These are phyloP conservation scores for Etheostoma cragini DNA, from an alignment of 2,113 vertebrate species.

Conservation along the genomic window DNA sequence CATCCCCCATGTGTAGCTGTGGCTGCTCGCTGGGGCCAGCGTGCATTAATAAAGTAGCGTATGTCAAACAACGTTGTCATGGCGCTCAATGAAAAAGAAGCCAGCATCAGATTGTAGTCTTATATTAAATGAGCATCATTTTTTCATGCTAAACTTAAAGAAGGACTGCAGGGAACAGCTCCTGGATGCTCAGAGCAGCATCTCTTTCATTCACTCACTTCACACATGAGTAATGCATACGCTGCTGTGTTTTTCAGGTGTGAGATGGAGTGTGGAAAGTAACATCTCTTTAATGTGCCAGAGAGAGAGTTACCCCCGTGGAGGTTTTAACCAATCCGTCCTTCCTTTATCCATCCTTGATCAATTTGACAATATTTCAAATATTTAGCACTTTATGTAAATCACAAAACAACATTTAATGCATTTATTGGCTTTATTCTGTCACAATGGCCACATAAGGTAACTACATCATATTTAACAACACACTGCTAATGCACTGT, in stretches of 20 bases:
- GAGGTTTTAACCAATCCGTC: slow-evolving; percentile 13
- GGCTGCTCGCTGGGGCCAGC: slow-evolving; percentile 30
- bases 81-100: slow-evolving; percentile 27
- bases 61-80: slow-evolving; percentile 58
- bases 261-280: slow-evolving; percentile 60
- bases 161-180: slow-evolving; percentile 47
- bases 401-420: not conserved
- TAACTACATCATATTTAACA: not conserved
- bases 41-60: slow-evolving; percentile 54
- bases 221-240: slow-evolving; percentile 67
- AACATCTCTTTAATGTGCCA: slow-evolving; percentile 52
- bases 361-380: slow-evolving; percentile 19
- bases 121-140: slow-evolving; percentile 51
- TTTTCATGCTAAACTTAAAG: slow-evolving; percentile 55
- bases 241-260: slow-evolving; percentile 65
- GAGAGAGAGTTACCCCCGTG: slow-evolving; percentile 18
- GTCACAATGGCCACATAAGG: not conserved
- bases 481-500: not conserved
- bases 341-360: slow-evolving; percentile 3
- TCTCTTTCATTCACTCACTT: slow-evolving; percentile 52
- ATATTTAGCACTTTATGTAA: slow-evolving; percentile 1
- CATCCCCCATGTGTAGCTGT: slow-evolving; percentile 42
- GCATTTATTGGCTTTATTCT: not conserved
- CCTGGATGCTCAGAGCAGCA: slow-evolving; percentile 36
- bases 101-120: slow-evolving; percentile 22